phyloP scores from a whole-genome alignment of 2,113 vertebrate species.

The Bothrops jararaca region DNA sequence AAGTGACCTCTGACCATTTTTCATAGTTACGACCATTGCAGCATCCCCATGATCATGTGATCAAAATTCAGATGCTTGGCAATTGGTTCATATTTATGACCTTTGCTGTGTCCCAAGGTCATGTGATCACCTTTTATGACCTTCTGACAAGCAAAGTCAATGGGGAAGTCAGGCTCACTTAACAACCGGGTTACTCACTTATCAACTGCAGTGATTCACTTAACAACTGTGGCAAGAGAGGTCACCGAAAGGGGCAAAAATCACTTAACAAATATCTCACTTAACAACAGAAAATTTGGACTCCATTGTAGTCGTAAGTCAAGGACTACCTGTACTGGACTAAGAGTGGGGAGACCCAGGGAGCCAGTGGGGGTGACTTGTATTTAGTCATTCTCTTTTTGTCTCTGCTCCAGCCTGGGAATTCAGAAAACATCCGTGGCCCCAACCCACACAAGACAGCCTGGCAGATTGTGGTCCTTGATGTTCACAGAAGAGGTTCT shows the following conservation, averaged over 20 bases:
- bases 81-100: too few relatives aligned
- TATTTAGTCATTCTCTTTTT: not conserved
- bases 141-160: too few relatives aligned
- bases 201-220: not conserved
- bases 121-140: too few relatives aligned
- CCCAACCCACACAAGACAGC: not conserved
- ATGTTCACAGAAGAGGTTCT: not conserved
- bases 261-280: not conserved
- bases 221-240: not conserved
- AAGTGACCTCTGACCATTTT: too few relatives aligned
- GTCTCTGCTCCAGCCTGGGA: not conserved
- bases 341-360: not conserved
- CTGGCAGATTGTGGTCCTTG: not conserved
- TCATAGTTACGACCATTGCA: too few relatives aligned
- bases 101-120: too few relatives aligned
- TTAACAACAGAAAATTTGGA: not conserved
- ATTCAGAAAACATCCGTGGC: not conserved
- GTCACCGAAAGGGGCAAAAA: not conserved
- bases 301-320: not conserved
- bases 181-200: not conserved
- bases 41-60: too few relatives aligned
- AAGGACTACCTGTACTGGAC: not conserved
- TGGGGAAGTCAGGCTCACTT: too few relatives aligned
- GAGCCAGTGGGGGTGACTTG: not conserved
- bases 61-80: too few relatives aligned